Conservation (phyloP, 1,140 invertebrate species). For the Euglossa dilemma region DNA sequence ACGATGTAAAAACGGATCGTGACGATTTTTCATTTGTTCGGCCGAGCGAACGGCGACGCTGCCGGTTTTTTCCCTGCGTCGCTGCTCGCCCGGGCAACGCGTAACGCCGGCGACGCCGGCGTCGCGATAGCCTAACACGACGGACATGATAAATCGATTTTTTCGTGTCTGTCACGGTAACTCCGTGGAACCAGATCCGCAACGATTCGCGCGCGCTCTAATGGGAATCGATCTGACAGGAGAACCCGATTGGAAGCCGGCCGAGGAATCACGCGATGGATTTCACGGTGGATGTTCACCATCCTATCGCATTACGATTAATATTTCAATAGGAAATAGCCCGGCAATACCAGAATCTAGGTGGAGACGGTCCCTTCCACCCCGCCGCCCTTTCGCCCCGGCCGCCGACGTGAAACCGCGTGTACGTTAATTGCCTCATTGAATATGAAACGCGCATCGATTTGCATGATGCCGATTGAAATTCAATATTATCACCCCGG, state of each 20-base stretch:
- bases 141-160: conserved; percentile 53
- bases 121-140: conserved; percentile 1
- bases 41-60: neutral
- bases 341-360: conserved; percentile 50
- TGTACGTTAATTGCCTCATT: conserved; percentile 74
- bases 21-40: conserved; percentile 29
- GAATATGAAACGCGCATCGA: conserved; percentile 73
- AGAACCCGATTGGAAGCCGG: conserved; percentile 55
- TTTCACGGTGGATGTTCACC: conserved; percentile 62
- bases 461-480: conserved; percentile 71
- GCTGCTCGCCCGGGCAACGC: too few species aligned
- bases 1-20: conserved; percentile 15
- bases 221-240: conserved; percentile 62
- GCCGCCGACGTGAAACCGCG: conserved; percentile 53
- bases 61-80: too few species aligned
- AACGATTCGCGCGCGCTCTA: conserved; percentile 45
- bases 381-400: conserved; percentile 42
- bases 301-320: conserved; percentile 70
- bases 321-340: conserved; percentile 76
- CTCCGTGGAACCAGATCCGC: conserved; percentile 32
- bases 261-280: conserved; percentile 65
- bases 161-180: conserved; percentile 43
- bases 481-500: conserved; percentile 61
- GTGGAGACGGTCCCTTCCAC: conserved; percentile 38
- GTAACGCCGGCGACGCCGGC: too few species aligned